A percentile compares a stretch with the other conserved stretches of the same genome.
Evolutionary conservation across 2,113 vertebrate species (phyloP).

Genomic region (Ameiurus melas): DNA sequence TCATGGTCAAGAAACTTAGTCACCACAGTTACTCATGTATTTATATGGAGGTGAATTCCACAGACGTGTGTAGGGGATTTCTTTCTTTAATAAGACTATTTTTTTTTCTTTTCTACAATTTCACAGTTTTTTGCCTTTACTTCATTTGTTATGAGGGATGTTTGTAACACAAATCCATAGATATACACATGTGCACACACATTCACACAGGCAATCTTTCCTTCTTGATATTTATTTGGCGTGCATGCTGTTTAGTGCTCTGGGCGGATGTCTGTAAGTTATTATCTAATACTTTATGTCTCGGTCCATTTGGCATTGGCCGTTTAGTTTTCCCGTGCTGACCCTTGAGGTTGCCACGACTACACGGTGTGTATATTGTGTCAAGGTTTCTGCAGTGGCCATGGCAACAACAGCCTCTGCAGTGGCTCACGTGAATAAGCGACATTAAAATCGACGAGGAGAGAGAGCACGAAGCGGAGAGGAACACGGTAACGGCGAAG

Average conservation of each 20-base stretch:
- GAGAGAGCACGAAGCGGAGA: constrained; percentile 39
- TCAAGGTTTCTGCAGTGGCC: constrained; percentile 72
- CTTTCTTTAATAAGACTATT: background rate
- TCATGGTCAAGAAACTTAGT: constrained; percentile 36
- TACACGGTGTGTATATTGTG: constrained; percentile 73
- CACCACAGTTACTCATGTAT: constrained; percentile 24
- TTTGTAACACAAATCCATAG: background rate
- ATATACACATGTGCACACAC: background rate
- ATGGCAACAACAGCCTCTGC: constrained; percentile 70
- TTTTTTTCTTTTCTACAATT: background rate
- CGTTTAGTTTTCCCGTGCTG: constrained; percentile 65
- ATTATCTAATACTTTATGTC: constrained; percentile 44
- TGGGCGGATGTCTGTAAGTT: constrained; percentile 27
- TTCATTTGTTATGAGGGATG: constrained; percentile 11
- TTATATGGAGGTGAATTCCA: constrained; percentile 23
- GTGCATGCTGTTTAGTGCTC: constrained; percentile 33
- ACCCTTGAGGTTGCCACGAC: constrained; percentile 72
- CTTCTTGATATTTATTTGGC: constrained; percentile 43
- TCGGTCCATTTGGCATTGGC: constrained; percentile 56
- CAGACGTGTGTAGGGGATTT: background rate
- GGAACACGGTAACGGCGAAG: background rate
- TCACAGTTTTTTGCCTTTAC: constrained; percentile 16
- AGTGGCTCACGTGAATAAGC: constrained; percentile 68
- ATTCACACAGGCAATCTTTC: constrained; percentile 18
- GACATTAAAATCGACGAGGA: constrained; percentile 63